phyloP scores from a whole-genome alignment of 2,797 vertebrate species.

The Poeciliopsis turneri region DNA sequence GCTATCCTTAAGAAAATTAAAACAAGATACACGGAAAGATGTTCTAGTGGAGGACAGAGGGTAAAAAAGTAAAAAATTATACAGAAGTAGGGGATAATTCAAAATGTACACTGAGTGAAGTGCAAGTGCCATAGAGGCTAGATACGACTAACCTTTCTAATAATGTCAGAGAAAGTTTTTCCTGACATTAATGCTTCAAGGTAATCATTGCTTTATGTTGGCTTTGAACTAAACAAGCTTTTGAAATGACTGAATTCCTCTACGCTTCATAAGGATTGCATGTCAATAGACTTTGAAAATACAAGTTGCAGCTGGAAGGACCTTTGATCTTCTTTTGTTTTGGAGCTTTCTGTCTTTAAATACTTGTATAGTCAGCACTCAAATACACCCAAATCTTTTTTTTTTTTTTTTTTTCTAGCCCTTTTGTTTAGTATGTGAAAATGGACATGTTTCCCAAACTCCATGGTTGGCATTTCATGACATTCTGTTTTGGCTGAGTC shows the following conservation, averaged over 20 bases:
- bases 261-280: background rate
- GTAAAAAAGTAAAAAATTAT: background rate
- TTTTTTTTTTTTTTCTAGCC: too few species aligned
- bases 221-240: background rate
- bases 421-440: background rate
- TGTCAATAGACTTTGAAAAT: background rate
- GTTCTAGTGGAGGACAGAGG: background rate
- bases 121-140: background rate
- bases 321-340: background rate
- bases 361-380: background rate
- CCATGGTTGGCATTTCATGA: too few species aligned
- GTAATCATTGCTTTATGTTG: background rate
- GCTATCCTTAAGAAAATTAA: slow-evolving; percentile 43
- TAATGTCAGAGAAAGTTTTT: too few species aligned
- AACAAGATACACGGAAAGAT: slow-evolving; percentile 23
- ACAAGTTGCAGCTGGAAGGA: background rate
- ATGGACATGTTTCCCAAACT: background rate
- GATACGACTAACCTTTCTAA: background rate
- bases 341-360: background rate
- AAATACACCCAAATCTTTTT: too few species aligned
- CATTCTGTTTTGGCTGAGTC: background rate
- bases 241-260: background rate
- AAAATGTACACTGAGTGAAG: background rate
- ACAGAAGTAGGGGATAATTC: background rate
- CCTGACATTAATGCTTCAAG: background rate